Evolutionary conservation across 2,888 invertebrate species (phyloP).

Genomic region (Agrilus mali): DNA sequence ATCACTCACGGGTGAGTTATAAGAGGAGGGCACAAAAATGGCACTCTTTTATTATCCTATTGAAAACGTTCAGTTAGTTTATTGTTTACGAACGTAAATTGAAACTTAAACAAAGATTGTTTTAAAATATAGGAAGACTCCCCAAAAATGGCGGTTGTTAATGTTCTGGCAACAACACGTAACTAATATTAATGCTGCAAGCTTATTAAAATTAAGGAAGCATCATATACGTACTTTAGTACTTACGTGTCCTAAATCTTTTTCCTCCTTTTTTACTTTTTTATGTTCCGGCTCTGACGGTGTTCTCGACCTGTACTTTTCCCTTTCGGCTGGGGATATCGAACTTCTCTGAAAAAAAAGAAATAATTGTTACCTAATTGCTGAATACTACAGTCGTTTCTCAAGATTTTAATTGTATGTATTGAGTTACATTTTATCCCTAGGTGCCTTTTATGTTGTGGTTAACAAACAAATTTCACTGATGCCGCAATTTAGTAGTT

Average conservation of each 20-base stretch:
- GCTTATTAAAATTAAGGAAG: not conserved
- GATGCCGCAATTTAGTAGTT: too few relatives aligned
- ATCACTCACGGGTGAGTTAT: too few relatives aligned
- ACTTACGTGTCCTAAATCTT: conserved; percentile 70
- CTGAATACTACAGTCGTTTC: not conserved
- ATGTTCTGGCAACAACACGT: too few relatives aligned
- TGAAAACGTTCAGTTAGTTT: too few relatives aligned
- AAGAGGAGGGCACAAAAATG: too few relatives aligned
- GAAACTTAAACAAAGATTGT: too few relatives aligned
- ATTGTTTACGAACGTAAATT: too few relatives aligned
- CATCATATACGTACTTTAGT: conserved; percentile 23
- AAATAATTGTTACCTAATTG: not conserved
- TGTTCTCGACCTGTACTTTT: conserved; percentile 72
- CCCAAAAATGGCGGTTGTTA: too few relatives aligned
- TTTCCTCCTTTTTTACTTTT: conserved; percentile 74
- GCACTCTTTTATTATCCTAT: too few relatives aligned
- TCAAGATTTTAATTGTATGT: not conserved
- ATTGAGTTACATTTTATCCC: conserved; percentile 4
- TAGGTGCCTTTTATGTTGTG: not conserved
- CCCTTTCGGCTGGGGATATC: conserved; percentile 68
- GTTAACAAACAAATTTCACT: too few relatives aligned
- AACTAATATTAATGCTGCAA: too few relatives aligned
- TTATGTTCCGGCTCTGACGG: conserved; percentile 62
- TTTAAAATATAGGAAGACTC: too few relatives aligned
- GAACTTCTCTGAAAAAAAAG: conserved; percentile 54